phyloP scores from a whole-genome alignment of 2,113 vertebrate species.

The Porphyrio hochstetteri region DNA sequence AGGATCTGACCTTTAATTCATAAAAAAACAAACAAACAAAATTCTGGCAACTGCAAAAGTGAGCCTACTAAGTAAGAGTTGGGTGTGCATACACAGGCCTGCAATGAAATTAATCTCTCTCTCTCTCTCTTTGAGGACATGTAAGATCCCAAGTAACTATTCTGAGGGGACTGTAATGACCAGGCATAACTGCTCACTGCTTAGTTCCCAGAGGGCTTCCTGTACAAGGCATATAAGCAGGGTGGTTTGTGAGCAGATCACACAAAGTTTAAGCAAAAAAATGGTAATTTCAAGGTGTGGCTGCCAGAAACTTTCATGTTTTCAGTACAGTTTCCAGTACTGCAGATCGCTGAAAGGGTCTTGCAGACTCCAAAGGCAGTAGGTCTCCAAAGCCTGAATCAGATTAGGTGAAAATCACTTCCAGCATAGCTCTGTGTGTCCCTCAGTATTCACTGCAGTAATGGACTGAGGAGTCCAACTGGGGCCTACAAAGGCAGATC shows the following conservation, averaged over 20 bases:
- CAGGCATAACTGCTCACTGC: background rate
- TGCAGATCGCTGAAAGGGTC: background rate
- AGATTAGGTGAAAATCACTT: background rate
- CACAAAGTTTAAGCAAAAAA: background rate
- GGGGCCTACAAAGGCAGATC: background rate
- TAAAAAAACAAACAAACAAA: background rate
- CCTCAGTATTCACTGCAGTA: background rate
- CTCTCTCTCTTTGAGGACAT: background rate
- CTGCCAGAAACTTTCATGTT: background rate
- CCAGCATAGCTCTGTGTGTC: background rate
- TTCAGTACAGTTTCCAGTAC: background rate
- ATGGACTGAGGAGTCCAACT: background rate
- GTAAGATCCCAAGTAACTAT: background rate
- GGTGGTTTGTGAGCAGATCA: background rate
- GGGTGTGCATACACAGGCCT: background rate
- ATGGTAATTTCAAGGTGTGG: background rate
- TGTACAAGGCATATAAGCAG: background rate
- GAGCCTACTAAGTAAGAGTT: background rate
- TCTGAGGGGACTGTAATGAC: background rate
- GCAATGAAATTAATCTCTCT: background rate
- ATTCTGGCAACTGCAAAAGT: background rate
- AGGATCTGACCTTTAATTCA: background rate
- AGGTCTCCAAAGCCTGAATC: background rate
- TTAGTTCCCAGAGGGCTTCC: background rate
- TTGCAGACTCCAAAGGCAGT: background rate